Conservation (phyloP, 2,113 vertebrate species). For the Anseranas semipalmata region DNA sequence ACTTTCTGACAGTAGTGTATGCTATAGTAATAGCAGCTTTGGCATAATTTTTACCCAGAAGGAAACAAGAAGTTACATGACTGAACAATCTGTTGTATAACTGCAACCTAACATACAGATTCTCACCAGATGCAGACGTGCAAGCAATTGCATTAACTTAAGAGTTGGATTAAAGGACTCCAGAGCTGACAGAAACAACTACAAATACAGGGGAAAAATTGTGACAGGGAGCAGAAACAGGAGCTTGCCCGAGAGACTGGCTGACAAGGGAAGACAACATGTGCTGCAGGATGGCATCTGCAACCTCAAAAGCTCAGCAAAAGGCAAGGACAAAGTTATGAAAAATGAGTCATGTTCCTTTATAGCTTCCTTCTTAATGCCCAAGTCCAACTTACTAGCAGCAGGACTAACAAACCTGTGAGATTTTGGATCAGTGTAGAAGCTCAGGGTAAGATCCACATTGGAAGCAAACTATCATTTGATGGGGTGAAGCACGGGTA, state of each 20-base stretch:
- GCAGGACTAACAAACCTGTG: neutral
- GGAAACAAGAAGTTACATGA: neutral
- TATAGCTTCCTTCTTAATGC: neutral
- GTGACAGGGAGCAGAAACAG: neutral
- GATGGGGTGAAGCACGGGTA: neutral
- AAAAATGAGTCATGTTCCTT: neutral
- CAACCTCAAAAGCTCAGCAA: neutral
- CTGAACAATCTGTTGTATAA: neutral
- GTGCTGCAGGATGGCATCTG: neutral
- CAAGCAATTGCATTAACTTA: neutral
- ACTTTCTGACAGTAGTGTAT: constrained; percentile 43
- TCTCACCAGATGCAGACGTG: constrained; percentile 30
- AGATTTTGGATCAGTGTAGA: neutral
- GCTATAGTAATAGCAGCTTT: constrained; percentile 45
- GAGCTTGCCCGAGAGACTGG: neutral
- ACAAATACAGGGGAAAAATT: neutral
- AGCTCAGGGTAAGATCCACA: neutral
- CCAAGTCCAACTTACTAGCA: constrained; percentile 4
- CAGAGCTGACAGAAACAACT: neutral
- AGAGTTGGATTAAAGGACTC: neutral
- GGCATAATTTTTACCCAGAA: constrained; percentile 12
- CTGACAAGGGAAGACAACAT: neutral
- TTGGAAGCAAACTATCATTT: neutral
- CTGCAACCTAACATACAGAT: neutral
- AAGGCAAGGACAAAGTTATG: neutral